phyloP scores from a whole-genome alignment of 2,797 vertebrate species.

The Aulostomus chinensis region DNA sequence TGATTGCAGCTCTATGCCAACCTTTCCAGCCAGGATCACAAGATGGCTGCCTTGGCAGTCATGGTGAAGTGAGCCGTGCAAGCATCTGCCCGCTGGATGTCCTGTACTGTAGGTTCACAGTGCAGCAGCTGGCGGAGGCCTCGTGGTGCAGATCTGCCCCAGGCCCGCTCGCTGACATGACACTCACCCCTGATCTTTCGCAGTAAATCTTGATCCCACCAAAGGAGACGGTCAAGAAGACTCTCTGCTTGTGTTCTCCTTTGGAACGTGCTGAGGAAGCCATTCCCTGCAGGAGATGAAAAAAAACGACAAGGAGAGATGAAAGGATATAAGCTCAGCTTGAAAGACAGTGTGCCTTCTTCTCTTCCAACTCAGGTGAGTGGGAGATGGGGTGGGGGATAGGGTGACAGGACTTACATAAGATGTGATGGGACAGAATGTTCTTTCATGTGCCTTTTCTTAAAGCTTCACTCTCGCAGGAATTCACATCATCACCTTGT shows the following conservation, averaged over 20 bases:
- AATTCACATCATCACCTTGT: slow-evolving; percentile 46
- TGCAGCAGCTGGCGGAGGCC: slow-evolving; percentile 53
- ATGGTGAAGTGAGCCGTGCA: slow-evolving; percentile 44
- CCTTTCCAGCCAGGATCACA: slow-evolving; percentile 36
- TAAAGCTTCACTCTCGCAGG: slow-evolving; percentile 49
- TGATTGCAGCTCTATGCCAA: slow-evolving; percentile 35
- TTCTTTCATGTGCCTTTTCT: slow-evolving; percentile 59
- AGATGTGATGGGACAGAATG: slow-evolving; percentile 55
- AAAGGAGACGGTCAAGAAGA: slow-evolving; percentile 97
- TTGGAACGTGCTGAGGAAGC: slow-evolving; percentile 94
- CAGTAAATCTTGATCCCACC: slow-evolving; percentile 99
- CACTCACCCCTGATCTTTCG: slow-evolving; percentile 97
- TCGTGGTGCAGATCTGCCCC: slow-evolving; percentile 13
- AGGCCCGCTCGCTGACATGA: slow-evolving; percentile 32
- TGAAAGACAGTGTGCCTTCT: slow-evolving; percentile 25
- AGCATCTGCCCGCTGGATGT: slow-evolving; percentile 60
- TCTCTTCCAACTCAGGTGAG: slow-evolving; percentile 56
- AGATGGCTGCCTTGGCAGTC: slow-evolving; percentile 54
- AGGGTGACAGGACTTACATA: slow-evolving; percentile 68
- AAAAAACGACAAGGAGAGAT: slow-evolving; percentile 47
- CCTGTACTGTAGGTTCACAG: slow-evolving; percentile 39
- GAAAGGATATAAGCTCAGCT: slow-evolving; percentile 50
- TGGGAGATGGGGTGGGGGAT: slow-evolving; percentile 10
- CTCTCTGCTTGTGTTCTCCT: slow-evolving; percentile 97
- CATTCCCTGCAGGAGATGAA: slow-evolving; percentile 86